These are phyloP conservation scores for Apodemia duryi DNA, from an alignment of 2,888 invertebrate genomes.

Conservation along the genomic window DNA sequence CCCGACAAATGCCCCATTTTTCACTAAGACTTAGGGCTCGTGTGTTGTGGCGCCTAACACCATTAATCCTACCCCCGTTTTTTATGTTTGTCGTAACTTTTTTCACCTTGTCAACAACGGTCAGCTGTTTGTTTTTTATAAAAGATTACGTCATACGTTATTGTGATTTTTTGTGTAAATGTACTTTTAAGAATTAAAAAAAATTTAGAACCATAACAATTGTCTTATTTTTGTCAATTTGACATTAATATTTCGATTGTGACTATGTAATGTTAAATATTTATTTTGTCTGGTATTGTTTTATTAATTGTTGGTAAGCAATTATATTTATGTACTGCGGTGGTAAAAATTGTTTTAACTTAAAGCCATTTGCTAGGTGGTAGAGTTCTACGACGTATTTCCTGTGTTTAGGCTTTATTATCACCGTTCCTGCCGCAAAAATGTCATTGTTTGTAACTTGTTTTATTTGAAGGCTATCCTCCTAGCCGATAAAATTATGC, in stretches of 20 bases:
- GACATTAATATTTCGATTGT: too few relatives aligned
- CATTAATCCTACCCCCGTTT: slow-evolving; percentile 42
- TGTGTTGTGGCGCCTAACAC: slow-evolving; percentile 44
- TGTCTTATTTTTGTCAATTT: too few relatives aligned
- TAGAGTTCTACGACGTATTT: too few relatives aligned
- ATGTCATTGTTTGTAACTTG: too few relatives aligned
- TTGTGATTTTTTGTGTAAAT: slow-evolving; percentile 16
- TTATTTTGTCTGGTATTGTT: neutral
- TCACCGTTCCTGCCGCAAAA: too few relatives aligned
- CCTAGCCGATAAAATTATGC: too few relatives aligned
- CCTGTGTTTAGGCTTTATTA: too few relatives aligned
- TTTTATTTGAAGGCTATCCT: too few relatives aligned
- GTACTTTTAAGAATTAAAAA: too few relatives aligned
- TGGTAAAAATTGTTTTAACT: neutral
- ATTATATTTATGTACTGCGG: neutral
- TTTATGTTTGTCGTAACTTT: slow-evolving; percentile 52
- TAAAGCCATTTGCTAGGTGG: too few relatives aligned
- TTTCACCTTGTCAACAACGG: slow-evolving; percentile 56
- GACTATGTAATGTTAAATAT: too few relatives aligned
- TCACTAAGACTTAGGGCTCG: slow-evolving; percentile 49
- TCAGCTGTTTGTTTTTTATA: slow-evolving; percentile 47
- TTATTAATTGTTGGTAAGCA: neutral
- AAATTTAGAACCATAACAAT: too few relatives aligned
- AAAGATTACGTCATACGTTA: neutral
- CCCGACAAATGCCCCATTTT: slow-evolving; percentile 55